Base-by-base conservation (phyloP, 1,140 invertebrate species). In the Zaprionus ornatus region DNA sequence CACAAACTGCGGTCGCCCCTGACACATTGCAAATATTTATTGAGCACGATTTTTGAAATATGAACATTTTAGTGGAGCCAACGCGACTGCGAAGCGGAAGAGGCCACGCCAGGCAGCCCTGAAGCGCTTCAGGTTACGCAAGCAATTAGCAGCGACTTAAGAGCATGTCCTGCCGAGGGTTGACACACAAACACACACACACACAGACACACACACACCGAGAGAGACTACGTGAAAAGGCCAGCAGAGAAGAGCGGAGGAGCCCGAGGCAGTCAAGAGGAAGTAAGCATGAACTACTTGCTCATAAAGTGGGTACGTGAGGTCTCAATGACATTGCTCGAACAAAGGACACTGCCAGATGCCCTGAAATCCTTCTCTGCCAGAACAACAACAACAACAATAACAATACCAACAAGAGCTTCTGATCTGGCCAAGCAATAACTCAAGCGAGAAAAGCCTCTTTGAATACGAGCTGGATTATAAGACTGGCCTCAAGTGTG, bases 11-110 rank as follows among this genome's bases (percentile, higher is more conserved):
- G 40, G n/a, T 17, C 7, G 27, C 25, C 55, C 52, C 70, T 64
- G 78, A 55, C 79, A 74, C 80, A 80, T 67, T 62, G 74, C 84
- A 87, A 88, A 83, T 80, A 87, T 87, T 87, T 87, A 87, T 87
- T 90, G 84, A 87, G 85, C 85, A 87, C 84, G 84, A 87, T 84
- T 87, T 77, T 84, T 84, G 77, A 87, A 87, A 88, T 87, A 87
- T 88, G 83, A 88, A 88, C 77, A 79, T 62, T 80, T 80, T 72
- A 66, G 63, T 64, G 68, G 75, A 64, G 60, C 71, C 59, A 66
- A 27, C 17, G 35, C 40, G n/a, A 57, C 56, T 64, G 27, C 60
- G 52, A 48, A 74, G 23, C 74, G 77, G 67, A 79, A 59, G 65
- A 45, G 40, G 15, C 35, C 35, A 37, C 12, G 35, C 4, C 12